These are phyloP conservation scores for Tanaodytes sp. DNA, from an alignment of 2,888 invertebrate species.

Conservation along the genomic window DNA sequence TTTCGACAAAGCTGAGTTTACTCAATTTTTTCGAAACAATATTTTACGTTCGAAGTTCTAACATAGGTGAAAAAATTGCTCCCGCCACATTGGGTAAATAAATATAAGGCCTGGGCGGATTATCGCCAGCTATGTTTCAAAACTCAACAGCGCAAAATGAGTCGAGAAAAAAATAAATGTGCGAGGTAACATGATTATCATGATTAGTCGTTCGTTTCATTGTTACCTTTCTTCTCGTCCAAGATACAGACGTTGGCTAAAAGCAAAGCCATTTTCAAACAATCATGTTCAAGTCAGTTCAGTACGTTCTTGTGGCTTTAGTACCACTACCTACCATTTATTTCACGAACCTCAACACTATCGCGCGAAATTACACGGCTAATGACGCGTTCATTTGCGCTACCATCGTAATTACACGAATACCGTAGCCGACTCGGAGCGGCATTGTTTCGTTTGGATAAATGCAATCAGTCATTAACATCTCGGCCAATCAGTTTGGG, in stretches of 20 bases:
- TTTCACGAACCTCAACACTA: constrained; percentile 40
- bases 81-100: no score
- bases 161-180: constrained; percentile 51
- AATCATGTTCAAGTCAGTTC: constrained; percentile 63
- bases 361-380: constrained; percentile 25
- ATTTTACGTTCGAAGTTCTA: no score
- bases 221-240: constrained; percentile 71
- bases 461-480: constrained; percentile 24
- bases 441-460: constrained; percentile 12
- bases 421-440: constrained; percentile 19
- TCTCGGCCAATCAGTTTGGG: not conserved
- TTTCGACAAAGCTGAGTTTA: constrained; percentile 37
- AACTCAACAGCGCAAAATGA: constrained; percentile 26
- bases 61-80: no score
- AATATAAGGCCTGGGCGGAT: no score
- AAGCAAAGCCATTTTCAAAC: constrained; percentile 70
- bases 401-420: constrained; percentile 45
- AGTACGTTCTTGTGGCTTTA: constrained; percentile 50
- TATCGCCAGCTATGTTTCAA: no score
- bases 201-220: constrained; percentile 56
- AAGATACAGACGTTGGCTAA: constrained; percentile 70
- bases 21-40: no score
- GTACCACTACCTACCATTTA: constrained; percentile 55
- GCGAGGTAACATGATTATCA: constrained; percentile 50
- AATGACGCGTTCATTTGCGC: constrained; percentile 44